Base-by-base conservation (phyloP, 2,797 vertebrate genomes). In the Micrastur ruficollis region DNA sequence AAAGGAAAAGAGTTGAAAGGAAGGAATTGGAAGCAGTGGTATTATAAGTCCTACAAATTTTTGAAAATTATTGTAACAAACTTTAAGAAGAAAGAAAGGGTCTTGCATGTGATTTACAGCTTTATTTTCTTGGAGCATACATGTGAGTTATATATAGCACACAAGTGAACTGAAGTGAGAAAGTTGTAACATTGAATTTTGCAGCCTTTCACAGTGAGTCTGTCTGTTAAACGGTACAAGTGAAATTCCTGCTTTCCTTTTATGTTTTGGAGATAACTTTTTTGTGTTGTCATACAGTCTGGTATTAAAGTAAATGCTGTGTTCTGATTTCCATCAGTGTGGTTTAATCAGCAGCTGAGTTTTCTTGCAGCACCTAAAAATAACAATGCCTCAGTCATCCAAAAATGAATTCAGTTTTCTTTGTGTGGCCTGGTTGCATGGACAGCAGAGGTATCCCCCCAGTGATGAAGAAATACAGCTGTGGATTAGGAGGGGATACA, bases 291-390 rank as follows among this genome's bases (percentile, higher is more conserved):
- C 34, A 14, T 75, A 67, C 36, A 46, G n/a, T 50, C 73, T 81
- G 65, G 65, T 83, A 56, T 36, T 79, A 83, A 94, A 89, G 44
- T 71, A 63, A 76, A 49, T 53, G 61, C 1, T 74, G 29, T 70
- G 31, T 55, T 86, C 91, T 93, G 62, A 73, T 94, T 95, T 95
- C 70, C 25, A 34, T 65, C 29, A 38, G 38, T 50, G 20, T 40
- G 52, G n/a, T 34, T 76, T 68, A 90, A 89, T 86, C 70, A 95
- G 86, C 78, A 88, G 53, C 80, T 88, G 82, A 55, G 50, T 87
- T 97, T 97, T 95, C 90, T 82, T 87, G 81, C 66, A 93, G 61
- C 65, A 89, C 59, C 68, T 90, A 74, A 88, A 89, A 89, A 73
- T 89, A 95, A 65, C 47, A 87, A 86, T 85, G 73, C 59, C 61